A percentile compares a stretch with the other conserved stretches of the same genome.
Evolutionary conservation across 2,888 invertebrate genomes (phyloP).

Genomic region (Calliopum simillimum): DNA sequence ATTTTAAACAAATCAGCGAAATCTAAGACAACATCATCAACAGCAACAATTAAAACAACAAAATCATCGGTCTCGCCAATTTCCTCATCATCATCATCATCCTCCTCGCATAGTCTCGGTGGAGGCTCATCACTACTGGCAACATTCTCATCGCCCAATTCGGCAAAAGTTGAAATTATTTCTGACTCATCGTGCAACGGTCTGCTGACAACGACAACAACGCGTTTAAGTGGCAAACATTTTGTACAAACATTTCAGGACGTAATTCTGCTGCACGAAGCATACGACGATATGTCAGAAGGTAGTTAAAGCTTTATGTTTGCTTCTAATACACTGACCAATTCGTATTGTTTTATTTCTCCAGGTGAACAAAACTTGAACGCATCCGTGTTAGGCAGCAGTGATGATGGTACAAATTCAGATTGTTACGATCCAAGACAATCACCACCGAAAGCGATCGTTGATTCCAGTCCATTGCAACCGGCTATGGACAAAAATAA

Average conservation of each 20-base stretch:
- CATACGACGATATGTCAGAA: constrained; percentile 67
- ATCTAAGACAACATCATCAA: constrained; percentile 36
- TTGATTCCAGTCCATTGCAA: constrained; percentile 94
- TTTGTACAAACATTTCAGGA: constrained; percentile 64
- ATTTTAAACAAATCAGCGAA: neutral
- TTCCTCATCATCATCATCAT: constrained; percentile 55
- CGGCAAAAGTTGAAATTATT: constrained; percentile 62
- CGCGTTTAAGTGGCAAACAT: constrained; percentile 60
- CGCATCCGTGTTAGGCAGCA: constrained; percentile 63
- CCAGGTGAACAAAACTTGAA: constrained; percentile 66
- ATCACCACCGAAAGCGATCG: constrained; percentile 91
- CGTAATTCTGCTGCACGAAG: constrained; percentile 64
- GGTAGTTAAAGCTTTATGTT: constrained; percentile 51
- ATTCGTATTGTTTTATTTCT: neutral
- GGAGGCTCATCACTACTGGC: constrained; percentile 61
- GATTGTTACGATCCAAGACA: constrained; percentile 66
- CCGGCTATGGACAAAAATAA: constrained; percentile 96
- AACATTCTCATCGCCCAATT: constrained; percentile 61
- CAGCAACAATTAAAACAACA: constrained; percentile 46
- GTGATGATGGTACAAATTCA: constrained; percentile 65
- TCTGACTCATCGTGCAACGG: constrained; percentile 63
- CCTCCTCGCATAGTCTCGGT: constrained; percentile 58
- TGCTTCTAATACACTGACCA: neutral
- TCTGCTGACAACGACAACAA: constrained; percentile 58
- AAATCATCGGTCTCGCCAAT: constrained; percentile 59